phyloP scores from a whole-genome alignment of 2,797 vertebrate species.

The Phrynocephalus forsythii region DNA sequence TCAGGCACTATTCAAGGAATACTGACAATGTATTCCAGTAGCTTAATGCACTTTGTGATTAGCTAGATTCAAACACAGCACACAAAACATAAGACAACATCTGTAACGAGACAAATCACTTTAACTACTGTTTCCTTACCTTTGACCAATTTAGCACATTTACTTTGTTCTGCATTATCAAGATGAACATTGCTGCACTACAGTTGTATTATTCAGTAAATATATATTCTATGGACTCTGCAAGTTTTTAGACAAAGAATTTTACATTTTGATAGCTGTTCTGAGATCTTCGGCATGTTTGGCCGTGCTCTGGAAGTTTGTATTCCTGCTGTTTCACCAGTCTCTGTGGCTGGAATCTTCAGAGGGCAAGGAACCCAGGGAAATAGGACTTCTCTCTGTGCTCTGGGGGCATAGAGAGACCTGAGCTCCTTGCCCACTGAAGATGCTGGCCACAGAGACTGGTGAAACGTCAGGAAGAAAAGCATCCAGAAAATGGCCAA shows the following conservation, averaged over 20 bases:
- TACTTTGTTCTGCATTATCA: background rate
- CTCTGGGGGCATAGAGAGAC: no score
- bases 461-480: no score
- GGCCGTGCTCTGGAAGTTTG: no score
- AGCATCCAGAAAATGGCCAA: no score
- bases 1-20: slow-evolving; percentile 69
- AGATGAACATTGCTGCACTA: slow-evolving; percentile 29
- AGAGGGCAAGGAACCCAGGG: no score
- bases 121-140: slow-evolving; percentile 15
- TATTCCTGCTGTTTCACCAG: no score
- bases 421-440: no score
- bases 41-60: slow-evolving; percentile 78
- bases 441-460: no score
- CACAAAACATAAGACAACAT: slow-evolving; percentile 44
- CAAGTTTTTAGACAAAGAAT: slow-evolving; percentile 23
- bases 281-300: no score
- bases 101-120: slow-evolving; percentile 38
- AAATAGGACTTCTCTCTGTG: no score
- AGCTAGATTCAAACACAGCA: slow-evolving; percentile 59
- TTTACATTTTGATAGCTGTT: no score
- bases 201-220: background rate
- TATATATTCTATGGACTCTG: background rate
- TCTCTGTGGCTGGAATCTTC: no score
- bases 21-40: slow-evolving; percentile 62
- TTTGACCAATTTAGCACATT: background rate